A percentile compares a stretch with the other conserved stretches of the same genome.
Conservation (phyloP, 2,113 vertebrate species). For the Condylura cristata region DNA sequence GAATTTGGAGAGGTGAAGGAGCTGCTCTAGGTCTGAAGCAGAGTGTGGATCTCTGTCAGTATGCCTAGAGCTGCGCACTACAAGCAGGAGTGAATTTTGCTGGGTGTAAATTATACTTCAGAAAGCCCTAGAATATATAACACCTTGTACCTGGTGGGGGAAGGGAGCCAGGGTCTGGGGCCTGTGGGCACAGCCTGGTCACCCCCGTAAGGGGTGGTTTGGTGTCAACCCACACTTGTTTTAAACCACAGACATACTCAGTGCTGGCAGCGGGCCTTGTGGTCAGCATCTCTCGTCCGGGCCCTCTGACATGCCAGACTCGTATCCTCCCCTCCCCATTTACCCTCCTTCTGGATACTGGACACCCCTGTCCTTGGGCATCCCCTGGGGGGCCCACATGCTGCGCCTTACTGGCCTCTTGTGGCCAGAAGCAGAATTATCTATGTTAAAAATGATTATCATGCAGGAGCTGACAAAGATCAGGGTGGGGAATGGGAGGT, state of each 20-base stretch:
- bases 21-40: not conserved
- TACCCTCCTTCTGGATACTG: no score
- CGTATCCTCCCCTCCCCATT: not conserved
- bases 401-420: conserved; percentile 61
- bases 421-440: conserved; percentile 53
- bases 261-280: rapidly evolving
- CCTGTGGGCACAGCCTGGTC: not conserved
- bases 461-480: rapidly evolving
- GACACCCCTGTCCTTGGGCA: not conserved
- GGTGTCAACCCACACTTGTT: not conserved
- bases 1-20: no score
- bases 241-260: not conserved
- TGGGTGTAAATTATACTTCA: not conserved
- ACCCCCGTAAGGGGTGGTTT: not conserved
- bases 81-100: not conserved
- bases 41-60: not conserved
- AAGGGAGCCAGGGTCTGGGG: not conserved
- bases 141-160: not conserved
- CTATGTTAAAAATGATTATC: not conserved
- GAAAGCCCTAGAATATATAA: not conserved
- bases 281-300: not conserved
- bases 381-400: not conserved
- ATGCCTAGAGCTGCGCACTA: not conserved
- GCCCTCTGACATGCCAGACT: not conserved
- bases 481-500: rapidly evolving